A percentile compares a stretch with the other conserved stretches of the same genome.
Evolutionary conservation across 2,888 invertebrate genomes (phyloP).

Genomic region (Gandaritis pyraliata): DNA sequence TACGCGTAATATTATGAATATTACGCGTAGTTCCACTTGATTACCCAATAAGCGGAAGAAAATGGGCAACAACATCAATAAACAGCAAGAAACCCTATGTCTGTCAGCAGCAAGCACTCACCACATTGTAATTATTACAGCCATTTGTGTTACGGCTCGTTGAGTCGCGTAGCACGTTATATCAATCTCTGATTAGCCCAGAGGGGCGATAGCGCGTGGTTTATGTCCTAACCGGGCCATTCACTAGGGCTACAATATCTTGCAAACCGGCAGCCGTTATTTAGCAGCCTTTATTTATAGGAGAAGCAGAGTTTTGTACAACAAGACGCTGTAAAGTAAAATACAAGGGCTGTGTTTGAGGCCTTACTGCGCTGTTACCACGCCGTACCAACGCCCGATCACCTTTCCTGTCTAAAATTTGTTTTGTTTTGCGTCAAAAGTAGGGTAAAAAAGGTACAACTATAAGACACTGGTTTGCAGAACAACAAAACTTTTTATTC

Average conservation of each 20-base stretch:
- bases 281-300: neutral
- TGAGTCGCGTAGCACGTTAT: conserved; percentile 29
- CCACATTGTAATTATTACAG: conserved; percentile 31
- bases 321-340: too few relatives aligned
- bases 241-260: conserved; percentile 1
- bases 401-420: too few relatives aligned
- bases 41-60: neutral
- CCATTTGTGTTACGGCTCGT: conserved; percentile 31
- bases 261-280: neutral
- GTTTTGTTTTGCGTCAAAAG: too few relatives aligned
- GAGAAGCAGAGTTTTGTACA: too few relatives aligned
- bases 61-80: neutral
- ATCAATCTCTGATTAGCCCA: conserved; percentile 44
- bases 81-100: conserved; percentile 18
- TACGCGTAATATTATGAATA: too few relatives aligned
- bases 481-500: too few relatives aligned
- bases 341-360: too few relatives aligned
- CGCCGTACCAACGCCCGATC: too few relatives aligned
- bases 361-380: too few relatives aligned
- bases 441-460: too few relatives aligned
- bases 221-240: conserved; percentile 35
- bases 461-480: too few relatives aligned
- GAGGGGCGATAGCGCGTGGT: conserved; percentile 38
- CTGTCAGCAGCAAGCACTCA: conserved; percentile 22
- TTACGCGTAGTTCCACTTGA: neutral